Conservation (phyloP, 2,888 invertebrate species). For the Cylloceria caligata region DNA sequence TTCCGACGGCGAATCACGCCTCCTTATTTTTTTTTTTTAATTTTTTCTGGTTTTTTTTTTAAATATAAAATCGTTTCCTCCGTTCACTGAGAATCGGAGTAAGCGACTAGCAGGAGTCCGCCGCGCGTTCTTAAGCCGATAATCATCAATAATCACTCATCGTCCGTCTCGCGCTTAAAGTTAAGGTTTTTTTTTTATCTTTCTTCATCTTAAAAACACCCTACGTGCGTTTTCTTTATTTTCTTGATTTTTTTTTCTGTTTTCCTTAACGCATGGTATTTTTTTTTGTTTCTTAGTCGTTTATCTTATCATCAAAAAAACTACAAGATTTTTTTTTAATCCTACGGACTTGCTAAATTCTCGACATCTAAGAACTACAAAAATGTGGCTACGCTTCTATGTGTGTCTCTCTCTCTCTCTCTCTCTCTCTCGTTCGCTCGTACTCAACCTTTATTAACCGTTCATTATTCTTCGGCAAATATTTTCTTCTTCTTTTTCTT, state of each 20-base stretch:
- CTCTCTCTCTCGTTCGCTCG: slow-evolving; percentile 55
- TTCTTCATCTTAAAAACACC: slow-evolving; percentile 79
- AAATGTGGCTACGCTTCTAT: slow-evolving; percentile 65
- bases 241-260: slow-evolving; percentile 69
- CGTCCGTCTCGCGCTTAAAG: slow-evolving; percentile 57
- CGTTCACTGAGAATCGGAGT: slow-evolving; percentile 31
- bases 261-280: slow-evolving; percentile 53
- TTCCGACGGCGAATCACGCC: slow-evolving; percentile 75
- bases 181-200: slow-evolving; percentile 29
- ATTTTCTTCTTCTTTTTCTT: slow-evolving; percentile 14
- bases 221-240: slow-evolving; percentile 75
- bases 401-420: too few relatives aligned
- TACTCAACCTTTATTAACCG: slow-evolving; percentile 54
- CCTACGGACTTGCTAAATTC: slow-evolving; percentile 64
- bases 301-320: slow-evolving; percentile 66
- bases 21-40: slow-evolving; percentile 47
- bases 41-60: slow-evolving; percentile 69
- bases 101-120: slow-evolving; percentile 60
- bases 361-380: slow-evolving; percentile 65
- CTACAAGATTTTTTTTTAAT: slow-evolving; percentile 59
- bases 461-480: slow-evolving; percentile 32
- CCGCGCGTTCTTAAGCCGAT: slow-evolving; percentile 79
- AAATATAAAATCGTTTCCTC: slow-evolving; percentile 56
- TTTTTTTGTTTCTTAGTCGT: slow-evolving; percentile 54
- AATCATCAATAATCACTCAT: slow-evolving; percentile 71